Base-by-base conservation (phyloP, 1,140 invertebrate genomes). In the Coptotermes formosanus region DNA sequence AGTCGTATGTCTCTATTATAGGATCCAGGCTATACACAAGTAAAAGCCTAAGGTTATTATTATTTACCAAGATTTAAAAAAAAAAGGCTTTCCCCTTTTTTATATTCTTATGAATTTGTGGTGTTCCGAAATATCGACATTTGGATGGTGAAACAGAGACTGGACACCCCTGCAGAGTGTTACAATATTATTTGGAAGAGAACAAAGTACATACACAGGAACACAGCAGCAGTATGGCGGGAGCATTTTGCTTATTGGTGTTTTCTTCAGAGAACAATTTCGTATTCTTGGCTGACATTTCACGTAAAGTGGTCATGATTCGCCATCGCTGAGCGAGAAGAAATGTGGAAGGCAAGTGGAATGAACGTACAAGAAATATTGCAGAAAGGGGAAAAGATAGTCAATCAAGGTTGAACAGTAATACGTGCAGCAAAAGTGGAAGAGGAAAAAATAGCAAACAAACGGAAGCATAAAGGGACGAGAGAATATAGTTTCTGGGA, bases 281-380 rank as follows among this genome's bases (percentile, higher is more conserved):
- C 64, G 64, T 75, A 75, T 75, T 75, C 64, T 75, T 75, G 64
- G 64, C 64, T 75, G 64, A 75, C 64, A 30, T 75, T 75, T 75
- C 64, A 75, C 64, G 64, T 75, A 75, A 75, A 75, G 64, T 75
- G 64, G 64, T 75, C 64, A 75, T 75, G 64, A 75, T 75, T 75
- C 64, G 64, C 64, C 64, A 75, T 75, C n/a, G 64, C 64, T 30
- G 64, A 75, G 64, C 64, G 64, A 75, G n/a, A 75, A n/a, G 64
- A 75, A 75, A 75, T 30, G 64, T 75, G 64, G 25, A 75, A 75
- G 64, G n/a, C 64, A 75, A 75, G 64, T 75, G 64, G 64, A 75
- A 75, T 75, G 64, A 30, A 75, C n/a, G 64, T 30, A 75, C 64
- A 75, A 75, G 64, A 75, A 75, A 75, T 75, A 75, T n/a, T 75